These are phyloP conservation scores for Notolabrus celidotus DNA, from an alignment of 2,797 vertebrate species.

Conservation along the genomic window DNA sequence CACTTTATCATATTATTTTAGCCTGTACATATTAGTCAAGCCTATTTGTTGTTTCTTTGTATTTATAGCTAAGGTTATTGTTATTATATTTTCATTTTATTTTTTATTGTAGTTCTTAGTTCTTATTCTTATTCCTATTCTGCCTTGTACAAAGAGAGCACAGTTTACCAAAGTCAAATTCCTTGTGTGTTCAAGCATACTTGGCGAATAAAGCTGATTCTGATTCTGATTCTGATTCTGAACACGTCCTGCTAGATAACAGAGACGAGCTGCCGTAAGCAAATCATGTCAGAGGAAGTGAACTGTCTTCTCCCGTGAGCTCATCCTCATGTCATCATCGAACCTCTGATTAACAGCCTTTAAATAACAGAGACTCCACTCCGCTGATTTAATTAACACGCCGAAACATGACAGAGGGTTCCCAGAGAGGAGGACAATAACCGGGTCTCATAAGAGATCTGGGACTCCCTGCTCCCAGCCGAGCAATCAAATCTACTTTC, in stretches of 20 bases:
- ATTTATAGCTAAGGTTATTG: too few species aligned
- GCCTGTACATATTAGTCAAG: too few species aligned
- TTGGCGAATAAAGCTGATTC: too few species aligned
- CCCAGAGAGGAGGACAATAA: slow-evolving; percentile 35
- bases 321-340: slow-evolving; percentile 13
- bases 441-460: slow-evolving; percentile 53
- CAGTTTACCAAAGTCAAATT: too few species aligned
- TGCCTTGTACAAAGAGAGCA: too few species aligned
- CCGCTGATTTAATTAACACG: slow-evolving; percentile 70
- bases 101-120: too few species aligned
- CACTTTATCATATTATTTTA: too few species aligned
- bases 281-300: slow-evolving; percentile 52
- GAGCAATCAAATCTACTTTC: slow-evolving; percentile 39
- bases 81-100: too few species aligned
- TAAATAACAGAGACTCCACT: slow-evolving; percentile 63
- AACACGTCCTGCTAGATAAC: slow-evolving; percentile 23
- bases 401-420: slow-evolving; percentile 39
- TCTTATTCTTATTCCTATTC: too few species aligned
- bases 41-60: too few species aligned
- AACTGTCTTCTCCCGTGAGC: not conserved
- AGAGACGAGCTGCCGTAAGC: slow-evolving; percentile 34
- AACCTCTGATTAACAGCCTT: slow-evolving; percentile 62
- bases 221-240: too few species aligned
- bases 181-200: too few species aligned
- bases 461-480: slow-evolving; percentile 24